A percentile compares a stretch with the other conserved stretches of the same genome.
Conservation (phyloP, 2,113 vertebrate genomes). For the Emberiza fucata region DNA sequence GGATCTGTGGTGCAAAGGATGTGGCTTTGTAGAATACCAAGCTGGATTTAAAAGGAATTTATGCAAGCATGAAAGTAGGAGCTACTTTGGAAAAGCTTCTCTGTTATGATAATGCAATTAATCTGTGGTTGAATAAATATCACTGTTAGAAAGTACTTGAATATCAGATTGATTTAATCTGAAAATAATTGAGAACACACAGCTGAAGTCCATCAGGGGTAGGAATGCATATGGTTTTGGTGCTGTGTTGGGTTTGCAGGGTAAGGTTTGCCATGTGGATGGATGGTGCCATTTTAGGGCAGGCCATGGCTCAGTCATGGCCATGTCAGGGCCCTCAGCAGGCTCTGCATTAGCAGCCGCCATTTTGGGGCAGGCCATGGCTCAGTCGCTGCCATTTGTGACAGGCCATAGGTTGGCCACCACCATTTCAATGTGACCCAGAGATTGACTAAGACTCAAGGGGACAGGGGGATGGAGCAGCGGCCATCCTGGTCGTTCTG, state of each 20-base stretch:
- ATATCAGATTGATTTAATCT: not conserved
- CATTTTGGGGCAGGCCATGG: not conserved
- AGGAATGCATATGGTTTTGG: not conserved
- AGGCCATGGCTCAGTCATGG: too few relatives aligned
- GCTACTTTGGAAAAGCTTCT: not conserved
- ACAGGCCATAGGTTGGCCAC: rapidly evolving
- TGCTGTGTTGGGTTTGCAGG: not conserved
- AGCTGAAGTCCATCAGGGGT: not conserved
- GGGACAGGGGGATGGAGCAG: too few relatives aligned
- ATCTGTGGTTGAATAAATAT: not conserved
- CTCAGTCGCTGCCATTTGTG: not conserved
- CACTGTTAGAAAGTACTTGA: not conserved
- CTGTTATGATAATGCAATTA: not conserved
- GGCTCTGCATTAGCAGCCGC: too few relatives aligned
- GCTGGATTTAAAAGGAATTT: not conserved
- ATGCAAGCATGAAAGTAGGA: not conserved
- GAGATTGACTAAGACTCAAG: not conserved
- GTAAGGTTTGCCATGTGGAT: rapidly evolving
- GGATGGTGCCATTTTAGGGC: rapidly evolving
- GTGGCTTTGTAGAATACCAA: not conserved
- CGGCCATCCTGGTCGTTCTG: not conserved
- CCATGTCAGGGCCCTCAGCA: too few relatives aligned
- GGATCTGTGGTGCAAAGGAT: not conserved
- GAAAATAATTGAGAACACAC: not conserved
- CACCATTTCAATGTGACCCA: not conserved